Percentiles rank a stretch among this genome's conserved stretches.
Conservation (phyloP, 1,140 invertebrate species). For the Bombus breviceps region DNA sequence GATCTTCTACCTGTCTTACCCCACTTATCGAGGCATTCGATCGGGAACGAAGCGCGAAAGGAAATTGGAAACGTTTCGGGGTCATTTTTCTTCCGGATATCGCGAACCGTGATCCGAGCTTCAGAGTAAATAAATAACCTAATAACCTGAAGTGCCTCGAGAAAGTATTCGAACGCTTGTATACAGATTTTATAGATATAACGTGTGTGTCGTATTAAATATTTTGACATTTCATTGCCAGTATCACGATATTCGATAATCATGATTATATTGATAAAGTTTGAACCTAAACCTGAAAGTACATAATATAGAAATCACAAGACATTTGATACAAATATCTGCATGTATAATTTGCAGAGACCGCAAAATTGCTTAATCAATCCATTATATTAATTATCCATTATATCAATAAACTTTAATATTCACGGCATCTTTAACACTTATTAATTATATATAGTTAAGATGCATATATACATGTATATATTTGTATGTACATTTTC, state of each 20-base stretch:
- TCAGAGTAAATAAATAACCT: constrained; percentile 27
- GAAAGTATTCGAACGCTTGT: background rate
- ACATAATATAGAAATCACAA: background rate
- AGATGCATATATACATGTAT: background rate
- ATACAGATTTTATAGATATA: background rate
- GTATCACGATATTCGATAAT: background rate
- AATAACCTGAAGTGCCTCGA: background rate
- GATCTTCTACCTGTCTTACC: background rate
- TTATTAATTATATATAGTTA: background rate
- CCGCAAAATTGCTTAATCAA: background rate
- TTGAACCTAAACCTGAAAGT: background rate
- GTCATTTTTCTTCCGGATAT: constrained; percentile 27
- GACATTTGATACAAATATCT: background rate
- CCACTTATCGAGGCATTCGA: background rate
- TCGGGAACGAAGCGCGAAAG: background rate
- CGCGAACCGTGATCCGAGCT: constrained; percentile 3
- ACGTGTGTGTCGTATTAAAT: background rate
- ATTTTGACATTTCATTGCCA: background rate
- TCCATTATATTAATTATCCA: background rate
- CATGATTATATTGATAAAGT: background rate
- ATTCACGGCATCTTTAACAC: background rate
- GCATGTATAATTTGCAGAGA: background rate
- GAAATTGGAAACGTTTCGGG: constrained; percentile 20
- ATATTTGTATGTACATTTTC: background rate
- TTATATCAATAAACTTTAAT: background rate